These are phyloP conservation scores for Eupeodes luniger DNA, from an alignment of 2,888 invertebrate species.

Conservation along the genomic window DNA sequence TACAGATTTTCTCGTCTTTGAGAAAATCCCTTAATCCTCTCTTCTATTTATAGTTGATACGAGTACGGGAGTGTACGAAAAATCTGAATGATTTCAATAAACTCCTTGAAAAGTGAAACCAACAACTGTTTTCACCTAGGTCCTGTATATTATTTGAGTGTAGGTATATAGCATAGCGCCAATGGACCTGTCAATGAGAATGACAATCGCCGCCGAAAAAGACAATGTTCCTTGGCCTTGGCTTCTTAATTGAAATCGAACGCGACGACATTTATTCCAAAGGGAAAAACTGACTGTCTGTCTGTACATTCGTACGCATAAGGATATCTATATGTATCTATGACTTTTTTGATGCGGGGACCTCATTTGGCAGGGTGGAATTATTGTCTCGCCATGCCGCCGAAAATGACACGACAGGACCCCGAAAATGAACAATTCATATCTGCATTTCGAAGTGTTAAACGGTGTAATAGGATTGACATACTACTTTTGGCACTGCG, in stretches of 20 bases:
- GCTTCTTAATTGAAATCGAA: slow-evolving; percentile 67
- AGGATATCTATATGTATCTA: slow-evolving; percentile 1
- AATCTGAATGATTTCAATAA: slow-evolving; percentile 68
- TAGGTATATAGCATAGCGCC: slow-evolving; percentile 28
- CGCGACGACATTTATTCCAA: slow-evolving; percentile 22
- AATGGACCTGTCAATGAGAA: slow-evolving; percentile 75
- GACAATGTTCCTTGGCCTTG: slow-evolving; percentile 26
- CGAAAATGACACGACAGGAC: slow-evolving; percentile 55
- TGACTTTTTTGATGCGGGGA: slow-evolving; percentile 30
- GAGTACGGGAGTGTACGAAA: background rate
- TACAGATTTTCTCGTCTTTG: slow-evolving; percentile 47
- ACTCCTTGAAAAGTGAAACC: slow-evolving; percentile 73
- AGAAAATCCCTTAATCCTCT: slow-evolving; percentile 73
- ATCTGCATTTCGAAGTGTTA: slow-evolving; percentile 71
- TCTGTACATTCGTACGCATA: background rate
- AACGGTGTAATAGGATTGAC: slow-evolving; percentile 67
- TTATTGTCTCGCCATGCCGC: slow-evolving; percentile 38
- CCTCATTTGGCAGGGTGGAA: slow-evolving; percentile 24
- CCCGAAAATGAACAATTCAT: slow-evolving; percentile 66
- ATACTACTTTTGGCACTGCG: slow-evolving; percentile 23
- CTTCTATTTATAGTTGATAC: slow-evolving; percentile 26
- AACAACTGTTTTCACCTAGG: slow-evolving; percentile 58
- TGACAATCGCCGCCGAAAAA: slow-evolving; percentile 68
- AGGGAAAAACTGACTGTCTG: background rate
- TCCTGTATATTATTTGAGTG: background rate